Evolutionary conservation across 2,797 vertebrate species (phyloP).

Genomic region (Eulemur coronatus): DNA sequence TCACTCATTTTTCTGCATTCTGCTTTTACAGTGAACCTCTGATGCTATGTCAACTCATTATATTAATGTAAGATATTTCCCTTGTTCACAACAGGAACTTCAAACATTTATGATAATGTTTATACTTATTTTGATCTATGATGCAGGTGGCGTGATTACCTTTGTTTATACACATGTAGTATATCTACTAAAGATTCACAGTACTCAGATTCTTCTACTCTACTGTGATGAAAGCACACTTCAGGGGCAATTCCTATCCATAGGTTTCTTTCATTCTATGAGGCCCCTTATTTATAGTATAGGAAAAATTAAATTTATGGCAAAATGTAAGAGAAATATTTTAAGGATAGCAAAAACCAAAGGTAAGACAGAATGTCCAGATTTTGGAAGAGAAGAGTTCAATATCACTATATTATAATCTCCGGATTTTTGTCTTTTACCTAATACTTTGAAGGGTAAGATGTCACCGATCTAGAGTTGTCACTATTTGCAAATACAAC

Average conservation of each 20-base stretch:
- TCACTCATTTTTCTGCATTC: not conserved
- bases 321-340: not conserved
- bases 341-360: not conserved
- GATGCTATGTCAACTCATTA: not conserved
- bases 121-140: not conserved
- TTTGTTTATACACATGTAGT: not conserved
- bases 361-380: not conserved
- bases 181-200: not conserved
- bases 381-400: not conserved
- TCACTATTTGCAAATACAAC: not conserved
- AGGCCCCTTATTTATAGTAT: not conserved
- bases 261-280: not conserved
- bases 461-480: not conserved
- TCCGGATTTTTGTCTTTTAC: not conserved
- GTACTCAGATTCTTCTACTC: not conserved
- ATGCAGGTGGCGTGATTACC: not conserved
- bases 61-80: not conserved
- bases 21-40: not conserved
- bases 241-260: not conserved
- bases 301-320: not conserved
- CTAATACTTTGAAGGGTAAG: not conserved
- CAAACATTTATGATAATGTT: not conserved
- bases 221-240: not conserved
- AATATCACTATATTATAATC: not conserved
- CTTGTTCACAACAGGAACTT: not conserved